phyloP scores from a whole-genome alignment of 2,113 vertebrate species.

The Anoura caudifer region DNA sequence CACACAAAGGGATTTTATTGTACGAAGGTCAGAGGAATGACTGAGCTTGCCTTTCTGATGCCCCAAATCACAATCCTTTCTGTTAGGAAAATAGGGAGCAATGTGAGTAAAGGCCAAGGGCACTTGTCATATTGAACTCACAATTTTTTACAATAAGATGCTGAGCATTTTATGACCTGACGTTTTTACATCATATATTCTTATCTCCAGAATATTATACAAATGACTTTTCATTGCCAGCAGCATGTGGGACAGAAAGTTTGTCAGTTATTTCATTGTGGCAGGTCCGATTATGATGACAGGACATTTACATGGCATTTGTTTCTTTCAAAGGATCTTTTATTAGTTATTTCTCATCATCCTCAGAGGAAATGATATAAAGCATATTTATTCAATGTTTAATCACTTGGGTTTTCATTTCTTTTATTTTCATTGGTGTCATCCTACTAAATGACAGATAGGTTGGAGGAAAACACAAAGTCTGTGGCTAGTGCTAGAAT shows the following conservation, averaged over 20 bases:
- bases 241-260: not conserved
- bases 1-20: not conserved
- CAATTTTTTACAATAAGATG: not conserved
- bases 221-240: not conserved
- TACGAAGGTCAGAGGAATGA: not conserved
- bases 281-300: not conserved
- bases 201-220: not conserved
- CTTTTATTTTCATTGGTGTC: not conserved
- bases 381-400: not conserved
- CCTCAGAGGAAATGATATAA: not conserved
- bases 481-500: not conserved
- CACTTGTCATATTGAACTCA: not conserved
- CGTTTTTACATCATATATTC: not conserved
- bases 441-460: not conserved
- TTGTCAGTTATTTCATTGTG: not conserved
- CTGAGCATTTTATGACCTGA: not conserved
- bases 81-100: not conserved
- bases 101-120: not conserved
- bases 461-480: not conserved
- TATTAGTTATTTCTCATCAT: not conserved
- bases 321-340: slow-evolving; percentile 5
- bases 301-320: not conserved
- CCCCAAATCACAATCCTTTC: not conserved
- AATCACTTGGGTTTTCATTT: not conserved
- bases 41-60: not conserved